Evolutionary conservation across 1,140 invertebrate genomes (phyloP).

Genomic region (Saccostrea glomerata): DNA sequence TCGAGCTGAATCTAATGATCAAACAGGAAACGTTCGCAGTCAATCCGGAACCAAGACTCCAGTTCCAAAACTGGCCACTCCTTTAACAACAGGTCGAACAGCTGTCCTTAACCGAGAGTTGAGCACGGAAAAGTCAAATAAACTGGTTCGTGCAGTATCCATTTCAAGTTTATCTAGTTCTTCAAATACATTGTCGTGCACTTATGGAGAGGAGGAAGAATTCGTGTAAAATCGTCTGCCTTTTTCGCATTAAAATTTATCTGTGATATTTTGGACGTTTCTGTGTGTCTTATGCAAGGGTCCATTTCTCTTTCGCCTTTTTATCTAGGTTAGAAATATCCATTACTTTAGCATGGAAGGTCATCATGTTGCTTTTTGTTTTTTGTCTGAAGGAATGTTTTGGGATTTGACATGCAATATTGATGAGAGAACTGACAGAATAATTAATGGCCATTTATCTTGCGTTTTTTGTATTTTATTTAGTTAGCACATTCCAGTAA

Average conservation of each 20-base stretch:
- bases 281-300: conserved; percentile 14
- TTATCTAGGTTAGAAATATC: neutral
- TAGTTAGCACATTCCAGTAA: conserved; percentile 31
- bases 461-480: conserved; percentile 20
- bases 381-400: conserved; percentile 18
- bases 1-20: conserved; percentile 49
- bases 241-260: conserved; percentile 20
- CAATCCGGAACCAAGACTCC: conserved; percentile 65
- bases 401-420: conserved; percentile 27
- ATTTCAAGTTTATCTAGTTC: conserved; percentile 52
- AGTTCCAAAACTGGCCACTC: conserved; percentile 67
- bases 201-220: conserved; percentile 40
- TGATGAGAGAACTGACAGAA: conserved; percentile 6
- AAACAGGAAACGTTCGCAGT: conserved; percentile 54
- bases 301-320: neutral
- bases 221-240: conserved; percentile 27
- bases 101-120: conserved; percentile 52
- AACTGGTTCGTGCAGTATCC: conserved; percentile 52
- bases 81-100: conserved; percentile 71
- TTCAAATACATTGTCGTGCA: conserved; percentile 44
- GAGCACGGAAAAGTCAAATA: conserved; percentile 38
- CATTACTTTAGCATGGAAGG: conserved; percentile 8
- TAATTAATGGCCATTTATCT: conserved; percentile 8
- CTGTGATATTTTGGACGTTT: conserved; percentile 33
- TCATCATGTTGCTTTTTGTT: conserved; percentile 10